Evolutionary conservation across 2,888 invertebrate genomes (phyloP).

Genomic region (Leucophenga montana): DNA sequence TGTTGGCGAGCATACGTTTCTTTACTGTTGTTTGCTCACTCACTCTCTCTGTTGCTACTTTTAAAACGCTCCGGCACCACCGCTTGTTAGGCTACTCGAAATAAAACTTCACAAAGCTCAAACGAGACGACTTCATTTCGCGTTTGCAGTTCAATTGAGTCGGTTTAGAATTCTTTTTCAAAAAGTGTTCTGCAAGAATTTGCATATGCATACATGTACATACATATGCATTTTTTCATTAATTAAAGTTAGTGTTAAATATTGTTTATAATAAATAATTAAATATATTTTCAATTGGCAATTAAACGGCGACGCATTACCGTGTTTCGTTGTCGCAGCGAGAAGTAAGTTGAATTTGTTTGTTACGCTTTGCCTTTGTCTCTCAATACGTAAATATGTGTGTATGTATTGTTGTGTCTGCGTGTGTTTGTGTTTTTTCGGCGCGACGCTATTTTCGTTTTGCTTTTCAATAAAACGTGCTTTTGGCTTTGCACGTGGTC

Average conservation of each 20-base stretch:
- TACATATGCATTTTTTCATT: background rate
- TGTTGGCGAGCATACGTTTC: no score
- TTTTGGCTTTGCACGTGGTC: slow-evolving; percentile 54
- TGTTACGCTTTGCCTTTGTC: background rate
- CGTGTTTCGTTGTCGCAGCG: background rate
- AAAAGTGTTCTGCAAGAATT: background rate
- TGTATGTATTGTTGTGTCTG: slow-evolving; percentile 22
- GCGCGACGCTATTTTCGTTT: slow-evolving; percentile 9
- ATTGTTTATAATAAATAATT: background rate
- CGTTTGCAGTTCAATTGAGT: slow-evolving; percentile 56
- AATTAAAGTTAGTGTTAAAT: slow-evolving; percentile 24
- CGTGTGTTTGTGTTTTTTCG: slow-evolving; percentile 3
- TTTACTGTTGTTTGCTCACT: background rate
- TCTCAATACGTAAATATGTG: background rate
- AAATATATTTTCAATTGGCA: no score
- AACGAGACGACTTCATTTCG: slow-evolving; percentile 46
- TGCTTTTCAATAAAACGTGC: slow-evolving; percentile 42
- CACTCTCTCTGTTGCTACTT: slow-evolving; percentile 11
- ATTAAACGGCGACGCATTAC: background rate
- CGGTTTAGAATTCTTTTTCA: slow-evolving; percentile 47
- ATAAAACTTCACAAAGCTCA: slow-evolving; percentile 31
- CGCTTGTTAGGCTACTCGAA: background rate
- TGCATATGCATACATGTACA: background rate
- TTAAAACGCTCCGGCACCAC: background rate
- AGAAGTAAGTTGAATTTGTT: slow-evolving; percentile 10